A percentile compares a stretch with the other conserved stretches of the same genome.
These are phyloP conservation scores for Neodiprion virginianus DNA, from an alignment of 1,140 invertebrate species.

Conservation along the genomic window DNA sequence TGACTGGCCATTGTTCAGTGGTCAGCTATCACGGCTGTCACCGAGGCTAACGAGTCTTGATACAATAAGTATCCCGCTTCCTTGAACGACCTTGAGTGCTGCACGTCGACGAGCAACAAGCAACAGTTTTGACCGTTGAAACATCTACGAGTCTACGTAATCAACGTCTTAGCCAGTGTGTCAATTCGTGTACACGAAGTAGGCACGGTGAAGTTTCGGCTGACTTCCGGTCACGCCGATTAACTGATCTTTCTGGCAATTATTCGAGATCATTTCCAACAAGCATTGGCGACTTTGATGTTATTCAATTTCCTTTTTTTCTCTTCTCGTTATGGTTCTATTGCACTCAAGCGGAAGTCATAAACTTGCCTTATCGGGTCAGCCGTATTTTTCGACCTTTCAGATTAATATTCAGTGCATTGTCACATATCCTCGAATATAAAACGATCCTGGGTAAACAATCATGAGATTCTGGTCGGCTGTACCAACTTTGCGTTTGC, in stretches of 20 bases:
- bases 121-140: background rate
- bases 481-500: too few species aligned
- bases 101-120: background rate
- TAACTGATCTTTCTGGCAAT: background rate
- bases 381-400: too few species aligned
- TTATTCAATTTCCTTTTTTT: too few species aligned
- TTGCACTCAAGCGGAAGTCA: too few species aligned
- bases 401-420: too few species aligned
- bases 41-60: slow-evolving; percentile 58
- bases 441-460: too few species aligned
- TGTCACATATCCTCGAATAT: too few species aligned
- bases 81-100: background rate
- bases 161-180: background rate
- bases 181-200: background rate
- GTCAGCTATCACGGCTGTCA: background rate
- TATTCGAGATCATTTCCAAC: too few species aligned
- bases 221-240: background rate
- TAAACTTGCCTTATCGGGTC: too few species aligned
- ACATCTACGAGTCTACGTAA: background rate
- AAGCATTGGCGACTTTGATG: too few species aligned
- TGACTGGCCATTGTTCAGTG: background rate
- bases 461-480: too few species aligned
- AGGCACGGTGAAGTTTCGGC: background rate
- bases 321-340: too few species aligned
- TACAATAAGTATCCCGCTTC: slow-evolving; percentile 59